phyloP scores from a whole-genome alignment of 2,797 vertebrate species.

The Sparidentex hasta region DNA sequence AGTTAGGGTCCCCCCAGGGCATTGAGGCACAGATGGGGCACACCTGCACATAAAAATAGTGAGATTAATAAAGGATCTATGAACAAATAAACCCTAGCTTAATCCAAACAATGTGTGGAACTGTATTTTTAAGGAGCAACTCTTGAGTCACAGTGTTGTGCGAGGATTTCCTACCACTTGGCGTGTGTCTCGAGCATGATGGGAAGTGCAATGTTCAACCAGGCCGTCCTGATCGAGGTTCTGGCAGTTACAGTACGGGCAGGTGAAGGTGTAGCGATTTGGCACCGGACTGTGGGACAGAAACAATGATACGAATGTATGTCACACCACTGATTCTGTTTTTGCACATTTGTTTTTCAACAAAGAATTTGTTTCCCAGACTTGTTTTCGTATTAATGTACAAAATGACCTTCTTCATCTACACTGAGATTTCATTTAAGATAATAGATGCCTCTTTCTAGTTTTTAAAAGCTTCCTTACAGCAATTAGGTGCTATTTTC shows the following conservation, averaged over 20 bases:
- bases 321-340: background rate
- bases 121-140: background rate
- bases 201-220: conserved; percentile 94
- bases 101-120: background rate
- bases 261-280: conserved; percentile 97
- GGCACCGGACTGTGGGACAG: conserved; percentile 88
- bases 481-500: background rate
- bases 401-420: background rate
- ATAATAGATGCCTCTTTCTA: background rate
- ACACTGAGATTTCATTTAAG: background rate
- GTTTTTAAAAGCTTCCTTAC: background rate
- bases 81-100: background rate
- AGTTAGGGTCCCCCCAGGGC: conserved; percentile 98
- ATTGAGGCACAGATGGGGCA: conserved; percentile 99
- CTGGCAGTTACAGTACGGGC: conserved; percentile 94
- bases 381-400: background rate
- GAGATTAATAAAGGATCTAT: background rate
- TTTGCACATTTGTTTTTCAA: background rate
- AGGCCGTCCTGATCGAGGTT: conserved; percentile 98
- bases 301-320: background rate
- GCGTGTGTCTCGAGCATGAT: conserved; percentile 91
- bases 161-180: conserved; percentile 90
- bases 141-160: background rate
- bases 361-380: background rate
- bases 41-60: conserved; percentile 84